Conservation (phyloP, 2,113 vertebrate species). For the Grammomys dolichurus region DNA sequence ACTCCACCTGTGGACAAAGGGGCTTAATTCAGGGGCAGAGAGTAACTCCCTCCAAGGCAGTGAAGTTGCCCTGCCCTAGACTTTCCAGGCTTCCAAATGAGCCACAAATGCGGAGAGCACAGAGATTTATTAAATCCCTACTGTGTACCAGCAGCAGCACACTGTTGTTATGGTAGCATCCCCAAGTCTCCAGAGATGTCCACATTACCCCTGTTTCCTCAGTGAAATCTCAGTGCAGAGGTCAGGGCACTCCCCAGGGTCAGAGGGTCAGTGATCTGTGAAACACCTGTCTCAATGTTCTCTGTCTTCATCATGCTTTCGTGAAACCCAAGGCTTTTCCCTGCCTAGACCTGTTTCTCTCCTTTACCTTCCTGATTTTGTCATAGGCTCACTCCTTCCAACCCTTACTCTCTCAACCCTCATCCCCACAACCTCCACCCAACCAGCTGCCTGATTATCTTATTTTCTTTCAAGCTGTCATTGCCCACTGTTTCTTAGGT, state of each 20-base stretch:
- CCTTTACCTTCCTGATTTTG: not conserved
- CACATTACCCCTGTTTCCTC: not conserved
- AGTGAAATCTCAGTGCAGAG: not conserved
- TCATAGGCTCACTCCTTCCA: not conserved
- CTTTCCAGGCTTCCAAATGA: not conserved
- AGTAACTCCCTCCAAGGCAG: not conserved
- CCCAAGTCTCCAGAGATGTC: not conserved
- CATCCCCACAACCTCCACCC: not conserved
- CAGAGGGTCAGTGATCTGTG: not conserved
- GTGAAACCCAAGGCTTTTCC: too few relatives aligned
- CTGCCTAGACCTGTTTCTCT: not conserved
- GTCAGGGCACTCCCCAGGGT: not conserved
- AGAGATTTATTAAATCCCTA: not conserved
- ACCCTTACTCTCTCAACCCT: not conserved
- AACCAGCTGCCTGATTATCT: not conserved
- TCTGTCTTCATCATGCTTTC: not conserved
- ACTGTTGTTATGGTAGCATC: not conserved
- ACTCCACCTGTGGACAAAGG: accelerated
- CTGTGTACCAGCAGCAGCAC: not conserved
- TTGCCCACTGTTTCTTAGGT: not conserved
- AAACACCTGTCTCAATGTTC: accelerated
- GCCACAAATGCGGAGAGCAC: not conserved
- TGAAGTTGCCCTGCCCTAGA: not conserved
- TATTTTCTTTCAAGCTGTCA: not conserved
- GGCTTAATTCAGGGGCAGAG: not conserved